A percentile compares a stretch with the other conserved stretches of the same genome.
These are phyloP conservation scores for Nemoura dubitans DNA, from an alignment of 2,888 invertebrate genomes.

Conservation along the genomic window DNA sequence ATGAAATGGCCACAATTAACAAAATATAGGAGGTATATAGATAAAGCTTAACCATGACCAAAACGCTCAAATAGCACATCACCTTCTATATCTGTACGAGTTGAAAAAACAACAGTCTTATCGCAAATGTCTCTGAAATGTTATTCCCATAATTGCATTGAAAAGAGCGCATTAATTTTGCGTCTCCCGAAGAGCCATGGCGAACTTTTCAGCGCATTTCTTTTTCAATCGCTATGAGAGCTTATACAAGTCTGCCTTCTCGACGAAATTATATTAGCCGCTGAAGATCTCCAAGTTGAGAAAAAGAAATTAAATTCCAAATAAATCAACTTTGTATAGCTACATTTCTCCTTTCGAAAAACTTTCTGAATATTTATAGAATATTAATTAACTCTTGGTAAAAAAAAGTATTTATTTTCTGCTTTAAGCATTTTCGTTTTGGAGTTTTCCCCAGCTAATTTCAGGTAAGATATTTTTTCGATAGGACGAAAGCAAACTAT, in stretches of 20 bases:
- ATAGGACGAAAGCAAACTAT: too few relatives aligned
- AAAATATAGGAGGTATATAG: too few relatives aligned
- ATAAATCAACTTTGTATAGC: constrained; percentile 7
- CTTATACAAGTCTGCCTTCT: not conserved
- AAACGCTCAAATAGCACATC: not conserved
- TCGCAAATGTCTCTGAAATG: not conserved
- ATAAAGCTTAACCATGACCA: not conserved
- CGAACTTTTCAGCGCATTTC: not conserved
- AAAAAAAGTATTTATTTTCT: not conserved
- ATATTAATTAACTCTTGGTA: not conserved
- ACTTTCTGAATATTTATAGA: constrained; percentile 5
- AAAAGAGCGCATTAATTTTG: not conserved
- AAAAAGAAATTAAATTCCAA: constrained; percentile 12
- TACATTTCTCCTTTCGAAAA: constrained; percentile 1
- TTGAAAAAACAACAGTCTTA: not conserved
- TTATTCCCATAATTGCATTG: constrained; percentile 12
- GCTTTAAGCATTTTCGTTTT: not conserved
- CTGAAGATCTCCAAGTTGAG: not conserved
- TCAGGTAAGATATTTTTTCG: too few relatives aligned
- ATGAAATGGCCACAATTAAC: too few relatives aligned
- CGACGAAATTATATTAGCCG: not conserved
- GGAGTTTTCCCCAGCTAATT: too few relatives aligned
- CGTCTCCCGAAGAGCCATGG: not conserved
- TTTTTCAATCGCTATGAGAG: not conserved
- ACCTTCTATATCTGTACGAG: not conserved